These are phyloP conservation scores for Litocranius walleri DNA, from an alignment of 2,113 vertebrate species.

Conservation along the genomic window DNA sequence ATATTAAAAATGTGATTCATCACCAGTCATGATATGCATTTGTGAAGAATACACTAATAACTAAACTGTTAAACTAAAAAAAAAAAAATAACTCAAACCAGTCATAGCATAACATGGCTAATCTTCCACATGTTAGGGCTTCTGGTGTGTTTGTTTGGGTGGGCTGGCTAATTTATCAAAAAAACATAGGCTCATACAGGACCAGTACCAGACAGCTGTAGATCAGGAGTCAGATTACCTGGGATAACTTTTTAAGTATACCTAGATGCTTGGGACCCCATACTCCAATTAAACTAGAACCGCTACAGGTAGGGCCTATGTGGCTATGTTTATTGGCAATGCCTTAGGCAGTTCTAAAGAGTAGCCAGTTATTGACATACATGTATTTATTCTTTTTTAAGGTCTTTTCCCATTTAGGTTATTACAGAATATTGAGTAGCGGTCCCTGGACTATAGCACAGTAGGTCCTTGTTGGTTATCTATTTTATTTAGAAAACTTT, in stretches of 20 bases:
- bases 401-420: neutral
- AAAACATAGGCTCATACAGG: neutral
- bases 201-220: neutral
- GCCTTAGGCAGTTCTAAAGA: neutral
- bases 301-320: neutral
- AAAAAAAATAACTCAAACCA: neutral
- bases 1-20: neutral
- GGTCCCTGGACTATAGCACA: neutral
- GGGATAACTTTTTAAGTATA: neutral
- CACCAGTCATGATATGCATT: neutral
- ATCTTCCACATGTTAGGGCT: neutral
- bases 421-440: neutral
- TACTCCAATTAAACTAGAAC: neutral
- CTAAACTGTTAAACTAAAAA: neutral
- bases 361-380: neutral
- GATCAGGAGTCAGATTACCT: neutral
- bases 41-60: neutral
- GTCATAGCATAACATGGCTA: neutral
- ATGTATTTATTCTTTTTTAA: neutral
- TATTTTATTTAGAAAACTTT: neutral
- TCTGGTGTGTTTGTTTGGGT: neutral
- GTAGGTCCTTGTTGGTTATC: neutral
- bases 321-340: neutral
- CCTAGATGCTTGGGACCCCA: fast-evolving
- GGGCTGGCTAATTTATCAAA: neutral